phyloP scores from a whole-genome alignment of 2,888 invertebrate species.

The Sylvicola cinctus region DNA sequence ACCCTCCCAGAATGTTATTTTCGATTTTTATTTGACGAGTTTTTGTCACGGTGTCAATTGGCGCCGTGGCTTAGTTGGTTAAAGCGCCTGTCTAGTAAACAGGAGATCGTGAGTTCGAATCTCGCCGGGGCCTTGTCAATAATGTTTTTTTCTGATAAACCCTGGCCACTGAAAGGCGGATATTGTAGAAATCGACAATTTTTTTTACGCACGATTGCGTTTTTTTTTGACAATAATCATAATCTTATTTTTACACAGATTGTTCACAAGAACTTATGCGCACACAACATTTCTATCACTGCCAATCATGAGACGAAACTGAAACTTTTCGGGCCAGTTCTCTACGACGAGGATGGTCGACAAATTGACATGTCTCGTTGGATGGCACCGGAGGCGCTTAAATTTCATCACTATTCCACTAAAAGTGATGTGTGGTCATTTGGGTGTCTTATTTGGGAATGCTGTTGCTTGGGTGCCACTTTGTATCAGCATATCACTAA shows the following conservation, averaged over 20 bases:
- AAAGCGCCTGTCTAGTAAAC: constrained; percentile 56
- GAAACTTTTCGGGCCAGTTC: constrained; percentile 52
- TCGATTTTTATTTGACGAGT: too few species aligned
- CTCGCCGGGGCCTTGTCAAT: constrained; percentile 37
- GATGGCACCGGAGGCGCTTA: constrained; percentile 59
- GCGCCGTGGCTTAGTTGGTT: constrained; percentile 22
- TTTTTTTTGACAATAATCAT: constrained; percentile 5
- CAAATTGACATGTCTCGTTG: constrained; percentile 57
- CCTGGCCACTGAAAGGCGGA: too few species aligned
- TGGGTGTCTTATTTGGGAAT: constrained; percentile 67
- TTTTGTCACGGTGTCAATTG: too few species aligned
- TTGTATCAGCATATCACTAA: constrained; percentile 49
- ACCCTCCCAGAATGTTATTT: too few species aligned
- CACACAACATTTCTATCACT: constrained; percentile 46
- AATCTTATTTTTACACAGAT: constrained; percentile 23
- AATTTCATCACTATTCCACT: constrained; percentile 41
- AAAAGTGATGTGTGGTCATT: constrained; percentile 71
- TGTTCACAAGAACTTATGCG: constrained; percentile 50
- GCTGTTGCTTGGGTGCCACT: constrained; percentile 53
- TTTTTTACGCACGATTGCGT: background rate
- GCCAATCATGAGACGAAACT: constrained; percentile 48
- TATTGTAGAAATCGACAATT: background rate
- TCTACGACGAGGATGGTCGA: constrained; percentile 40
- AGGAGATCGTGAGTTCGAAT: constrained; percentile 58
- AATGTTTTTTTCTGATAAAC: too few species aligned